A percentile compares a stretch with the other conserved stretches of the same genome.
Conservation (phyloP, 2,113 vertebrate species). For the Myiagra hebetior region DNA sequence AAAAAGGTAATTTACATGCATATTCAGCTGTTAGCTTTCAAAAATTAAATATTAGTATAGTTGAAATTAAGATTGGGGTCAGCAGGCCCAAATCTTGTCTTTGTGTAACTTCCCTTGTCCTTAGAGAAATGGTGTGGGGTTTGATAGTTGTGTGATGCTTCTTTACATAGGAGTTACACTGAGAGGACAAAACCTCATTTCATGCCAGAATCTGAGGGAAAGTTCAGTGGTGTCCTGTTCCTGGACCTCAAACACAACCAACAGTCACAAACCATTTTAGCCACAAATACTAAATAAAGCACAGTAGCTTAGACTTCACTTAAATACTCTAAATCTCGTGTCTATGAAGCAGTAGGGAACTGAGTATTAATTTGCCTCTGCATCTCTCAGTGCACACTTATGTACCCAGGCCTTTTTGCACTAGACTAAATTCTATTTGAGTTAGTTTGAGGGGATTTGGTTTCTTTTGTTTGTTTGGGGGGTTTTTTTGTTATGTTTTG, state of each 20-base stretch:
- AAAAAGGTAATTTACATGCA: not conserved
- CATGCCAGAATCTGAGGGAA: not conserved
- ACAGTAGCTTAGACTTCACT: not conserved
- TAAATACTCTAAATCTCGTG: not conserved
- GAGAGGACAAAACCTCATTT: not conserved
- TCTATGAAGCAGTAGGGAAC: not conserved
- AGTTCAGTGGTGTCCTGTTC: not conserved
- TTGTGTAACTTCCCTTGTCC: not conserved
- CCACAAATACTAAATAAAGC: not conserved
- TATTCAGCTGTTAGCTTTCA: not conserved
- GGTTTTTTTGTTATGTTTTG: not conserved
- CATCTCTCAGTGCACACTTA: not conserved
- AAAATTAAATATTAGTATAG: not conserved
- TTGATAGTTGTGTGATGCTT: not conserved
- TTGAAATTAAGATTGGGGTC: not conserved
- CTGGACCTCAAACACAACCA: not conserved
- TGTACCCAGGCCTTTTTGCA: not conserved
- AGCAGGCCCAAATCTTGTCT: not conserved
- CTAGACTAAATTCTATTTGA: not conserved
- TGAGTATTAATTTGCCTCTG: not conserved
- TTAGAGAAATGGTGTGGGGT: not conserved
- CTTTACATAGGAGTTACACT: not conserved
- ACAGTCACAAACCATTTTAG: not conserved
- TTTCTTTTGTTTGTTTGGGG: not conserved
- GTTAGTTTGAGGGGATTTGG: accelerated